Evolutionary conservation across 2,888 invertebrate species (phyloP).

Genomic region (Ophion obscuratus): DNA sequence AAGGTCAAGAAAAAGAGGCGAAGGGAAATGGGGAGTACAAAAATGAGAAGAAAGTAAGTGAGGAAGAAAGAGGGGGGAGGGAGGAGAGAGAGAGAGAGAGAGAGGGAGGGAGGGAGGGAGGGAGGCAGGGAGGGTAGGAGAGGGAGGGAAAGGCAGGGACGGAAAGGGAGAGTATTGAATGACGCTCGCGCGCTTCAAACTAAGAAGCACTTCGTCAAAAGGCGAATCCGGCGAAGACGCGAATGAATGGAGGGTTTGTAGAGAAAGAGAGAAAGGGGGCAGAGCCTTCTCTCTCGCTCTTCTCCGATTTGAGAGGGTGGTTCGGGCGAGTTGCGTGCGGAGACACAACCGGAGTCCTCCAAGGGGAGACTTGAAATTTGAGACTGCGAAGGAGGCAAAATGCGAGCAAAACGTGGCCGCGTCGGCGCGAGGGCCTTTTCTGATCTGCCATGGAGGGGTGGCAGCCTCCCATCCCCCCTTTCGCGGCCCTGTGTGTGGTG

Average conservation of each 20-base stretch:
- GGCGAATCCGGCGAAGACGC: slow-evolving; percentile 76
- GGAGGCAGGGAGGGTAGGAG: slow-evolving; percentile 14
- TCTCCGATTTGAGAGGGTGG: slow-evolving; percentile 16
- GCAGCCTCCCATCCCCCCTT: neutral
- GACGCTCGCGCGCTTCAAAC: slow-evolving; percentile 71
- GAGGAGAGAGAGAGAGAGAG: too few species aligned
- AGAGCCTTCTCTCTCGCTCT: slow-evolving; percentile 12
- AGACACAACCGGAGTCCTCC: slow-evolving; percentile 33
- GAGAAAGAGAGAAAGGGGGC: slow-evolving; percentile 44
- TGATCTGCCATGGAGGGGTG: neutral
- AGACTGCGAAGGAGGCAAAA: slow-evolving; percentile 75
- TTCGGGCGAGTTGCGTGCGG: slow-evolving; percentile 11
- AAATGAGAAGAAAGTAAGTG: neutral
- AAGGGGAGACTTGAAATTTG: slow-evolving; percentile 69
- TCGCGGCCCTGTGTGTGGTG: slow-evolving; percentile 9
- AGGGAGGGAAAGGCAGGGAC: slow-evolving; percentile 3
- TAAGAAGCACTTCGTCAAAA: slow-evolving; percentile 82
- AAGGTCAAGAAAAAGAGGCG: neutral
- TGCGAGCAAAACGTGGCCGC: slow-evolving; percentile 69
- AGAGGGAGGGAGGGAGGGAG: neutral
- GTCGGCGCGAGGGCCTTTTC: slow-evolving; percentile 63
- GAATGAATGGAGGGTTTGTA: slow-evolving; percentile 66
- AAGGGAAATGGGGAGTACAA: neutral
- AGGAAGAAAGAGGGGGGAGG: neutral
- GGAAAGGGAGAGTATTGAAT: slow-evolving; percentile 59